These are phyloP conservation scores for Salvator merianae DNA, from an alignment of 2,113 vertebrate genomes.

Conservation along the genomic window DNA sequence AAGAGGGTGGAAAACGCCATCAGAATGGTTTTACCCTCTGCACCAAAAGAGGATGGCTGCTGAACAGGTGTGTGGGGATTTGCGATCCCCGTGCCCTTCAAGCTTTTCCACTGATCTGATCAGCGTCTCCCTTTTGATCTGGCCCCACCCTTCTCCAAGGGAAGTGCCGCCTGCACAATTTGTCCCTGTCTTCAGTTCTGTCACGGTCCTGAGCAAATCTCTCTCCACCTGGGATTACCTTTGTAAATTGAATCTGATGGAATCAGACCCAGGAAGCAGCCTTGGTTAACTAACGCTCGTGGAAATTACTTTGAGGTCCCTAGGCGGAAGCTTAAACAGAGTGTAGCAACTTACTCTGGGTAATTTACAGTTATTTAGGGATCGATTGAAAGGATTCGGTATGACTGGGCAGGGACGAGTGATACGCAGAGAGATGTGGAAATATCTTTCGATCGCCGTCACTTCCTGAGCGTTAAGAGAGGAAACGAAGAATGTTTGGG, in stretches of 20 bases:
- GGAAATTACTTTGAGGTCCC: constrained; percentile 57
- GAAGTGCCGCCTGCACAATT: background rate
- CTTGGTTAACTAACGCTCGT: constrained; percentile 65
- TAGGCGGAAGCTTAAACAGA: constrained; percentile 59
- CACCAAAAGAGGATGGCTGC: no score
- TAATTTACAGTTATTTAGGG: constrained; percentile 65
- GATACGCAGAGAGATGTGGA: constrained; percentile 5
- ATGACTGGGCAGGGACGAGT: constrained; percentile 40
- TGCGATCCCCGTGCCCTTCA: no score
- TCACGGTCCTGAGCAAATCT: constrained; percentile 3
- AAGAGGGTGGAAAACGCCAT: no score
- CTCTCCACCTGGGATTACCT: constrained; percentile 54
- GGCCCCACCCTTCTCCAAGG: background rate
- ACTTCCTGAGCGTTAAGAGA: background rate
- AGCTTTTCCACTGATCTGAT: no score
- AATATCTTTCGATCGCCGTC: background rate
- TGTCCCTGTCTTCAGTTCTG: background rate
- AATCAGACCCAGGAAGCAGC: constrained; percentile 46
- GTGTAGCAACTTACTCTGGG: constrained; percentile 64
- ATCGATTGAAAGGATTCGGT: constrained; percentile 47
- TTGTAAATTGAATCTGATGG: constrained; percentile 60
- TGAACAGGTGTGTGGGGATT: no score
- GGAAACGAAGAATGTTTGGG: background rate
- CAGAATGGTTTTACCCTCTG: no score
- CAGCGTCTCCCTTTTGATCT: background rate